phyloP scores from a whole-genome alignment of 2,888 invertebrate genomes.

The Andrena minutula region DNA sequence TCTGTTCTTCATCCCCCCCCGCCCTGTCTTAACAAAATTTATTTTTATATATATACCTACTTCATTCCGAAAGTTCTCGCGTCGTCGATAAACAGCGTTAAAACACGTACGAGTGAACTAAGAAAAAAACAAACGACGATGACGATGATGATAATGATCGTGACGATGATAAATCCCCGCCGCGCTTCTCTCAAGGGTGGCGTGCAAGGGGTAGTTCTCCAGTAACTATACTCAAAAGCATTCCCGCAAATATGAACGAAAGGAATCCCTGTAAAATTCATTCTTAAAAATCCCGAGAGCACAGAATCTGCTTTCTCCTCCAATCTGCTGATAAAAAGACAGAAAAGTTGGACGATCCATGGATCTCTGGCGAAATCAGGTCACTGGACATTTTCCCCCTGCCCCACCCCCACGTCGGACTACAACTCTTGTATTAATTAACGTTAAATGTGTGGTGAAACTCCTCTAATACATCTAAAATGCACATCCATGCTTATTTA shows the following conservation, averaged over 20 bases:
- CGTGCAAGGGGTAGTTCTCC: conserved; percentile 21
- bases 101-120: conserved; percentile 65
- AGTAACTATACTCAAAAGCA: neutral
- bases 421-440: conserved; percentile 67
- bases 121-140: conserved; percentile 54
- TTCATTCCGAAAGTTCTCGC: conserved; percentile 53
- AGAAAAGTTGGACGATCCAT: neutral
- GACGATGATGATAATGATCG: conserved; percentile 57
- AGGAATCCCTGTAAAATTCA: neutral
- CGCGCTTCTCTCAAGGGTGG: conserved; percentile 44
- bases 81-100: conserved; percentile 55
- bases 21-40: conserved; percentile 62
- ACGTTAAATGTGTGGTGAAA: conserved; percentile 73
- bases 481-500: conserved; percentile 79
- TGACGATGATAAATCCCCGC: conserved; percentile 57
- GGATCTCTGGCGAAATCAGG: neutral
- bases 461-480: conserved; percentile 78
- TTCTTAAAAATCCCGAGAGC: neutral
- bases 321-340: neutral
- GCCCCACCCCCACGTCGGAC: conserved; percentile 40
- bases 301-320: neutral
- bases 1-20: conserved; percentile 58
- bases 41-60: conserved; percentile 56
- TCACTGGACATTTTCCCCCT: conserved; percentile 20
- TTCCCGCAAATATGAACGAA: neutral